phyloP scores from a whole-genome alignment of 35 echinoderm and acorn worm genomes.

The Amphiura filiformis region DNA sequence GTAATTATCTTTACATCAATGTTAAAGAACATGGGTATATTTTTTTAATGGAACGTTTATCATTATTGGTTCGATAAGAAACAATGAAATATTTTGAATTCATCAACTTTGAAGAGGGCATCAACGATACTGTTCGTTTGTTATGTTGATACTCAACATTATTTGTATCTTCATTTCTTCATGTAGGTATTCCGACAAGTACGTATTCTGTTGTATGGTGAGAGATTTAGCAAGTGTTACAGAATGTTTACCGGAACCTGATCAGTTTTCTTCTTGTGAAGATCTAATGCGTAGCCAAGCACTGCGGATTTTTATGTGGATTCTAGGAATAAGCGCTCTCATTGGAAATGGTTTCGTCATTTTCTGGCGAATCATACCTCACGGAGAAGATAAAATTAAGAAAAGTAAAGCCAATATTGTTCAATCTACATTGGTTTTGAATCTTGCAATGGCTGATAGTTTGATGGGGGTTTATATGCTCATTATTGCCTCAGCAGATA shows the following conservation, averaged over 20 bases:
- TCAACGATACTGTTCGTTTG: too few species aligned
- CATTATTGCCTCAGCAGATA: conserved; percentile 46
- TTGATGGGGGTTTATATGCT: conserved; percentile 72
- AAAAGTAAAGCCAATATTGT: not conserved
- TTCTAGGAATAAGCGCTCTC: conserved; percentile 44
- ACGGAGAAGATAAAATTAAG: not conserved
- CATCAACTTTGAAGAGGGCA: too few species aligned
- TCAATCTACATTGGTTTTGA: conserved; percentile 27
- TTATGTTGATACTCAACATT: too few species aligned
- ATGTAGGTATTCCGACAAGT: conserved; percentile 58
- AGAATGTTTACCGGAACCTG: conserved; percentile 32
- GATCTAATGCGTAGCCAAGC: conserved; percentile 49
- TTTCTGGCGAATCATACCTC: conserved; percentile 4
- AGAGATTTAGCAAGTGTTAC: not conserved
- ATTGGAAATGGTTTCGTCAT: conserved; percentile 52
- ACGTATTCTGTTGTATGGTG: conserved; percentile 67
- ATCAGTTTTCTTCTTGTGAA: conserved; percentile 71
- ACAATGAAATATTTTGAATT: too few species aligned
- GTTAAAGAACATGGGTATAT: too few species aligned
- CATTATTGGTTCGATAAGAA: too few species aligned
- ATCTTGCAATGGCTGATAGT: conserved; percentile 50
- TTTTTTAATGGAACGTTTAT: too few species aligned
- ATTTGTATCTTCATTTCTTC: too few species aligned
- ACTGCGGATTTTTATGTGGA: conserved; percentile 47
- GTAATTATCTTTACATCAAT: too few species aligned